phyloP scores from a whole-genome alignment of 1,140 invertebrate species.

The Pararge aegeria region DNA sequence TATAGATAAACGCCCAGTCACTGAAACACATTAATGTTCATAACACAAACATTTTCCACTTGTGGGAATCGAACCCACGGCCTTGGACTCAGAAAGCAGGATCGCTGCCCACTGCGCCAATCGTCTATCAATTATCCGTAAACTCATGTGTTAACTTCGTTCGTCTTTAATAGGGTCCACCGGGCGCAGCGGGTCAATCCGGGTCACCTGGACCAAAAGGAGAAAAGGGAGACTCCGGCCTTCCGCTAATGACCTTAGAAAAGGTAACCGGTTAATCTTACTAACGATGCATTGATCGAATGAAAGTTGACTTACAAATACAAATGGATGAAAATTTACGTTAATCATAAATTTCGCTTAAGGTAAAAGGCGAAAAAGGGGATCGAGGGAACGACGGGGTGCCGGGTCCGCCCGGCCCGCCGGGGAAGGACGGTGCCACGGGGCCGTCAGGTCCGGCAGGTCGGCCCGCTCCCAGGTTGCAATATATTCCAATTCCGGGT shows the following conservation, averaged over 20 bases:
- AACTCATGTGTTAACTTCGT: constrained; percentile 18
- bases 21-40: too few species aligned
- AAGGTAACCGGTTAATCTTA: constrained; percentile 43
- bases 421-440: constrained; percentile 80
- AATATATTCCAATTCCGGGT: constrained; percentile 80
- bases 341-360: constrained; percentile 22
- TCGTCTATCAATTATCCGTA: constrained; percentile 10
- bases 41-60: too few species aligned
- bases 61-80: too few species aligned
- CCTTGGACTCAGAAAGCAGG: too few species aligned
- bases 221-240: constrained; percentile 85
- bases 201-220: constrained; percentile 84
- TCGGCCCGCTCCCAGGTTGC: constrained; percentile 69
- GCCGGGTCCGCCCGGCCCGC: constrained; percentile 77
- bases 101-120: too few species aligned
- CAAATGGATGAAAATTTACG: constrained; percentile 5
- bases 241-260: constrained; percentile 50
- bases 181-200: constrained; percentile 83
- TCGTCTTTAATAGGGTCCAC: constrained; percentile 80
- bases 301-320: constrained; percentile 14
- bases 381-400: constrained; percentile 82
- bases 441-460: constrained; percentile 81
- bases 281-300: constrained; percentile 9
- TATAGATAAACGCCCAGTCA: too few species aligned
- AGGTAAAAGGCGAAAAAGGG: constrained; percentile 84